Percentiles rank a stretch among this genome's conserved stretches.
phyloP scores from a whole-genome alignment of 2,888 invertebrate species.

The Dendrolimus houi region DNA sequence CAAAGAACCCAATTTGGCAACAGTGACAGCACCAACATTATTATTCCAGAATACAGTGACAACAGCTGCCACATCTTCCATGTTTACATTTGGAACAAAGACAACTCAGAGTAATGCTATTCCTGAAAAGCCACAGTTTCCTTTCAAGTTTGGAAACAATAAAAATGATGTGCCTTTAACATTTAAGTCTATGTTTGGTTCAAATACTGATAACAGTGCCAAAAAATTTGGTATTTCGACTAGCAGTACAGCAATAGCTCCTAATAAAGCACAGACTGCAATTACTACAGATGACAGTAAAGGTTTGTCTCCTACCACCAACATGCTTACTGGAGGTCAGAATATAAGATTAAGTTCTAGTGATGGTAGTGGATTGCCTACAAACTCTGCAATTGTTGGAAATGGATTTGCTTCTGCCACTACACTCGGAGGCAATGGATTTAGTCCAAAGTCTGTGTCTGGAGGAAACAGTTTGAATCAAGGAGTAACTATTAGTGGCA shows the following conservation, averaged over 20 bases:
- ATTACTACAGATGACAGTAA: too few species aligned
- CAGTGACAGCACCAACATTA: background rate
- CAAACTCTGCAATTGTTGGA: background rate
- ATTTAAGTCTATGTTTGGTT: slow-evolving; percentile 26
- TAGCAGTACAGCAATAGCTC: slow-evolving; percentile 8
- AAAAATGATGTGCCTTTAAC: slow-evolving; percentile 21
- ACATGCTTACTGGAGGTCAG: too few species aligned
- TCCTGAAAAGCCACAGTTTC: slow-evolving; percentile 42
- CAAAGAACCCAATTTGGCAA: background rate
- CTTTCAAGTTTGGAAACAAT: slow-evolving; percentile 39
- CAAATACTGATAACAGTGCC: slow-evolving; percentile 6
- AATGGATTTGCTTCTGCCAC: background rate
- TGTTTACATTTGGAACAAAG: slow-evolving; percentile 4
- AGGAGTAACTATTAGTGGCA: background rate
- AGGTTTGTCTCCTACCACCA: too few species aligned
- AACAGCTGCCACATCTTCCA: slow-evolving; percentile 11
- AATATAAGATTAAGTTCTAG: background rate
- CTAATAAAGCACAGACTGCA: too few species aligned
- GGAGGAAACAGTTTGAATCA: background rate
- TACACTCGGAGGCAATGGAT: background rate
- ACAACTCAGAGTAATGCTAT: slow-evolving; percentile 5
- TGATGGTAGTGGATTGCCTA: slow-evolving; percentile 9
- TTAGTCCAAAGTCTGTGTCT: background rate
- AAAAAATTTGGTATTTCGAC: slow-evolving; percentile 9
- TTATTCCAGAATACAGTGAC: slow-evolving; percentile 17